Conservation (phyloP, 2,888 invertebrate species). For the Mythimna vitellina region DNA sequence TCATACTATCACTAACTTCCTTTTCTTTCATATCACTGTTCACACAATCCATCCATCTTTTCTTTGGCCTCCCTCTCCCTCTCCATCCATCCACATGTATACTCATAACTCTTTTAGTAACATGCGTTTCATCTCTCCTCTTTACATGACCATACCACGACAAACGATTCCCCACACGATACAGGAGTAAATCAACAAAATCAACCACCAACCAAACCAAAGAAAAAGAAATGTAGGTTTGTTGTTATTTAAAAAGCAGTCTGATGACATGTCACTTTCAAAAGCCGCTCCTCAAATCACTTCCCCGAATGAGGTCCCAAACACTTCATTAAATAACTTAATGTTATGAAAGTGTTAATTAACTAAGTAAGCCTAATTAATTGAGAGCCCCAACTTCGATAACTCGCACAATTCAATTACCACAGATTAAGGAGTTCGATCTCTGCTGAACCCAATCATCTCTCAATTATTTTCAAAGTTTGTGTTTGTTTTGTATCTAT, state of each 20-base stretch:
- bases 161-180: too few relatives aligned
- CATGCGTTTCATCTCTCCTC: too few relatives aligned
- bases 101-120: too few relatives aligned
- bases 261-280: background rate
- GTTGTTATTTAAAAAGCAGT: background rate
- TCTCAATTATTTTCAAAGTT: conserved; percentile 39
- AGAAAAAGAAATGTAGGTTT: background rate
- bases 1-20: too few relatives aligned
- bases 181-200: background rate
- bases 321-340: conserved; percentile 26
- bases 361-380: conserved; percentile 48
- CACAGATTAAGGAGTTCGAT: conserved; percentile 45
- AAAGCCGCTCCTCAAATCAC: background rate
- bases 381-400: conserved; percentile 38
- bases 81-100: too few relatives aligned
- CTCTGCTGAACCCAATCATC: conserved; percentile 42
- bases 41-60: too few relatives aligned
- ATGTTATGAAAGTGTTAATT: conserved; percentile 50
- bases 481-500: conserved; percentile 20
- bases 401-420: conserved; percentile 48
- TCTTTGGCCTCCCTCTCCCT: too few relatives aligned
- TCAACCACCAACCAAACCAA: background rate
- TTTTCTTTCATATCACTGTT: too few relatives aligned
- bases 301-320: background rate
- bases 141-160: too few relatives aligned